phyloP scores from a whole-genome alignment of 2,797 vertebrate genomes.

The Argentina silus region DNA sequence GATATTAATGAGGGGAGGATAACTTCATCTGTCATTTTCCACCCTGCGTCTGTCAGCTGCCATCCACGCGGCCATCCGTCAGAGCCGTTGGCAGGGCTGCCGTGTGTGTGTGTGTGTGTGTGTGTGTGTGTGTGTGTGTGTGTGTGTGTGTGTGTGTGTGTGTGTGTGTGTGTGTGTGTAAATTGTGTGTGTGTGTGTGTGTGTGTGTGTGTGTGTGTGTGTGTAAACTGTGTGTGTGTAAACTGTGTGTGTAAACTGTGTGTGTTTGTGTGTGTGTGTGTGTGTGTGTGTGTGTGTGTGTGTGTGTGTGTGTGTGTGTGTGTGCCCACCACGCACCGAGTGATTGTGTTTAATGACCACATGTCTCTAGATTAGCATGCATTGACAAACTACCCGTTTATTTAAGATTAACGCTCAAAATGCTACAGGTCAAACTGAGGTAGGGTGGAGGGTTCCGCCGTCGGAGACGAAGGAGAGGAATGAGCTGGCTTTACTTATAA shows the following conservation, averaged over 20 bases:
- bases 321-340: slow-evolving; percentile 31
- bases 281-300: neutral
- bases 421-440: slow-evolving; percentile 60
- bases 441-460: neutral
- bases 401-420: slow-evolving; percentile 68
- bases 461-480: slow-evolving; percentile 22
- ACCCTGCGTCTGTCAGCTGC: slow-evolving; percentile 64
- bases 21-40: slow-evolving; percentile 66
- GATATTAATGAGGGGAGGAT: slow-evolving; percentile 70
- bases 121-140: slow-evolving; percentile 5
- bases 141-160: neutral
- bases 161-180: neutral
- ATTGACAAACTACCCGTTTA: slow-evolving; percentile 64
- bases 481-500: slow-evolving; percentile 44
- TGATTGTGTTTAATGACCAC: slow-evolving; percentile 57
- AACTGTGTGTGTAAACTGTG: no score
- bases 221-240: neutral
- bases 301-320: neutral
- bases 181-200: neutral
- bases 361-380: slow-evolving; percentile 64
- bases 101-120: slow-evolving; percentile 29
- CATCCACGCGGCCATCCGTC: slow-evolving; percentile 68
- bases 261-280: no score
- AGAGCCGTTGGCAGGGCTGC: slow-evolving; percentile 46
- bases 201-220: neutral